Base-by-base conservation (phyloP, 2,797 vertebrate genomes). In the Tauraco hartlaubi region DNA sequence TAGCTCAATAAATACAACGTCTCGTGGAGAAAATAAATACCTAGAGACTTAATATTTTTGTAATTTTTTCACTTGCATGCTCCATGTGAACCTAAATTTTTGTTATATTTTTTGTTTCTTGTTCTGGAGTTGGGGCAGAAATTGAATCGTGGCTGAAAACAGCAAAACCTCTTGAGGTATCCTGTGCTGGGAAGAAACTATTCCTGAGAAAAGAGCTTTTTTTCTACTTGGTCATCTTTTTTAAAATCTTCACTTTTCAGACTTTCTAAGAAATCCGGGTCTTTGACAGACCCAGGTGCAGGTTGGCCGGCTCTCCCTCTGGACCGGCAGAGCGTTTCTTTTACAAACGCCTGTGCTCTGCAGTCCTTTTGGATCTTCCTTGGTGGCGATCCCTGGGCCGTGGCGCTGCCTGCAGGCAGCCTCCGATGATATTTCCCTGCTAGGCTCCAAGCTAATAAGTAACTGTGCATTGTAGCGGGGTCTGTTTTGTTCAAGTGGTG, bases 381-480 rank as follows among this genome's bases (percentile, higher is more conserved):
- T 7, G 3, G 10, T 41, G 1, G 1, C 0, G 4, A 58, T 9
- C n/a, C 41, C 46, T 64, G 39, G n/a, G 56, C 25, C 67, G 8
- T 12, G 11, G 37, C 49, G 46, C 63, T 85, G 80, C 73, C 41
- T 79, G 72, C 44, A 49, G 88, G 72, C 87, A 72, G 49, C 28
- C 31, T 39, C 31, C 0, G 0, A 9, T 33, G 76, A 6, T 20
- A 7, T 49, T 73, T 73, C 20, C 43, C 31, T 79, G 63, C 55
- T 37, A 28, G 46, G 19, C 12, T 63, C n/a, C 23, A 25, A 37
- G 85, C 49, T 94, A 89, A 81, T 92, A 63, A 94, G 19, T 84
- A 89, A 59, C 88, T 58, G 6, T 3, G 5, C 26, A 5, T 16
- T 77, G 56, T 66, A 80, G 73, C 44, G 0, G 23, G 64, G 44